These are phyloP conservation scores for Acanthornis magna DNA, from an alignment of 2,797 vertebrate species.

Conservation along the genomic window DNA sequence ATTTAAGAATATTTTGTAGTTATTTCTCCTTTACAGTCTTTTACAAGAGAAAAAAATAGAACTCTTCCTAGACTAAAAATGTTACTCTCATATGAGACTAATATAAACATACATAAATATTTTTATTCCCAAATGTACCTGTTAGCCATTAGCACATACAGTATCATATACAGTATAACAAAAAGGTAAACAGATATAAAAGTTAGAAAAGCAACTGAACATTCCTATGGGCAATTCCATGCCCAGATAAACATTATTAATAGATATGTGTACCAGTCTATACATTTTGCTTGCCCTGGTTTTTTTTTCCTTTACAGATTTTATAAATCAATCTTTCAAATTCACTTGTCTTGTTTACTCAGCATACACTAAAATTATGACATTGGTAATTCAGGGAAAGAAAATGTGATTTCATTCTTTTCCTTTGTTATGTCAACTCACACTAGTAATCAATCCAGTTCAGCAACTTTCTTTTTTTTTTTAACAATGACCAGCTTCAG, in stretches of 20 bases:
- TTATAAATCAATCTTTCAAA: not conserved
- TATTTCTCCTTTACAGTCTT: not conserved
- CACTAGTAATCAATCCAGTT: not conserved
- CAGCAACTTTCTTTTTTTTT: not conserved
- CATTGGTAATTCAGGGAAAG: not conserved
- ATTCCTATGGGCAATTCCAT: not conserved
- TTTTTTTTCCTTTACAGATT: not conserved
- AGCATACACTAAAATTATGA: not conserved
- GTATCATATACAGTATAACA: not conserved
- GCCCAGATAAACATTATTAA: not conserved
- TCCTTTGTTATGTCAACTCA: not conserved
- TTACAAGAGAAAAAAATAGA: not conserved
- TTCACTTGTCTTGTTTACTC: not conserved
- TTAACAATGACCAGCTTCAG: not conserved
- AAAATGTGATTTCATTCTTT: not conserved
- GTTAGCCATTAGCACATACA: not conserved
- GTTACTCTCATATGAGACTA: not conserved
- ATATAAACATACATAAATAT: not conserved
- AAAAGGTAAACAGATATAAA: not conserved
- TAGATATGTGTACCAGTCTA: not conserved
- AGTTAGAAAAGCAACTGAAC: not conserved
- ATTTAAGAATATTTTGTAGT: not conserved
- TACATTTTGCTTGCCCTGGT: not conserved
- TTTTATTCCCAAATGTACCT: not conserved
- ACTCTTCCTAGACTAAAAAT: not conserved